Conservation (phyloP, 1,140 invertebrate genomes). For the Habropoda laboriosa region DNA sequence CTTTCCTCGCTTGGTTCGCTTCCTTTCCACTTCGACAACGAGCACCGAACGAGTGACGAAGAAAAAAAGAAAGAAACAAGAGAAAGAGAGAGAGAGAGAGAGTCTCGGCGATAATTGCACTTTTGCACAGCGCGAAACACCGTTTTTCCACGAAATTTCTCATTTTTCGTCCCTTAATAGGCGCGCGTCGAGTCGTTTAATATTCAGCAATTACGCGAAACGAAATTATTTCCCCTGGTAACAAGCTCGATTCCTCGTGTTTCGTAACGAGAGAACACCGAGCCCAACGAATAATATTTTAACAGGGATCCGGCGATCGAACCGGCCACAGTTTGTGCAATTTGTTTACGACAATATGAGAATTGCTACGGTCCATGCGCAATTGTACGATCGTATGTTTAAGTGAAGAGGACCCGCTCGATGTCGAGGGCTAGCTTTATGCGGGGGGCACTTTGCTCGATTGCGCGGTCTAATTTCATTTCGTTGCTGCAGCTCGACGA, state of each 20-base stretch:
- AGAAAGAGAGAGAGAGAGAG: too few relatives aligned
- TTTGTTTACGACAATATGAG: not conserved
- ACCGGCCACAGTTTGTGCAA: not conserved
- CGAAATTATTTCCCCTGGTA: conserved; percentile 26
- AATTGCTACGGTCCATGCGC: not conserved
- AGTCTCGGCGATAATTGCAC: conserved; percentile 41
- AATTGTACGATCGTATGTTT: not conserved
- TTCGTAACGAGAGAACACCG: conserved; percentile 11
- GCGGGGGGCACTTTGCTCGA: not conserved
- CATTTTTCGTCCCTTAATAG: conserved; percentile 25
- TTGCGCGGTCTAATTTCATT: not conserved
- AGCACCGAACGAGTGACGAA: not conserved
- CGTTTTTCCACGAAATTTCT: conserved; percentile 26
- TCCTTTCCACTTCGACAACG: not conserved
- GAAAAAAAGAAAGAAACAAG: too few relatives aligned
- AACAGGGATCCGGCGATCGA: conserved; percentile 8
- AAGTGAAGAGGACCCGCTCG: not conserved
- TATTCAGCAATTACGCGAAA: conserved; percentile 42
- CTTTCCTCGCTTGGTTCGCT: not conserved
- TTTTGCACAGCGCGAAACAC: conserved; percentile 19
- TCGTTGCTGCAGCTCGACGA: not conserved
- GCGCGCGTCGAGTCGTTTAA: conserved; percentile 30
- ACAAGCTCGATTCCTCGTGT: conserved; percentile 21
- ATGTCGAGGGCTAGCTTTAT: conserved; percentile 6
- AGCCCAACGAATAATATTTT: conserved; percentile 16